Conservation (phyloP, 2,797 vertebrate species). For the Semotilus atromaculatus region DNA sequence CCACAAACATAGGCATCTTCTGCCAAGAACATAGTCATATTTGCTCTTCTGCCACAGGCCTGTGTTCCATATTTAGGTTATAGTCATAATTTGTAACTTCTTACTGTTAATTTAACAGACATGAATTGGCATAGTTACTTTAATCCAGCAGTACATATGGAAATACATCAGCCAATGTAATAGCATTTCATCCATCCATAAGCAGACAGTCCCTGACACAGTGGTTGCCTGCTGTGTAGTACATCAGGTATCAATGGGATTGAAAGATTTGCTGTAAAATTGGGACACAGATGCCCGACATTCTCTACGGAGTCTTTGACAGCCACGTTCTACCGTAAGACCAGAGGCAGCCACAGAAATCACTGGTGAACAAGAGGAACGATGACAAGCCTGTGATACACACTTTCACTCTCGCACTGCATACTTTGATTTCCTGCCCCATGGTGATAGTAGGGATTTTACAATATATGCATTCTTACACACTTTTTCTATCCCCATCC, state of each 20-base stretch:
- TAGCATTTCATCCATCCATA: constrained; percentile 19
- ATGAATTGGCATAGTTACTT: constrained; percentile 12
- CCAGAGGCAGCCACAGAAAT: constrained; percentile 72
- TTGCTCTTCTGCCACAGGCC: constrained; percentile 35
- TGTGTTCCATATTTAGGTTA: constrained; percentile 21
- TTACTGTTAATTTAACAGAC: constrained; percentile 25
- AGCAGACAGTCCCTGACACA: not conserved
- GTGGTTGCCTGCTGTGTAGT: constrained; percentile 16
- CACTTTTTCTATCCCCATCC: constrained; percentile 58
- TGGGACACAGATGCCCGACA: constrained; percentile 40
- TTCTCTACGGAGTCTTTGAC: constrained; percentile 44
- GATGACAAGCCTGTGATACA: constrained; percentile 82
- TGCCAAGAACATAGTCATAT: constrained; percentile 38
- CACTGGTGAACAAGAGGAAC: constrained; percentile 80
- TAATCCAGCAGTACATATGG: constrained; percentile 23
- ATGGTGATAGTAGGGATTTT: constrained; percentile 84
- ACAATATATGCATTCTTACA: constrained; percentile 84
- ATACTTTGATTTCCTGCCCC: constrained; percentile 86
- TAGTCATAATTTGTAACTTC: constrained; percentile 31
- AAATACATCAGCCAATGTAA: constrained; percentile 17
- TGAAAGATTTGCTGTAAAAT: constrained; percentile 51
- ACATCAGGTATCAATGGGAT: constrained; percentile 44
- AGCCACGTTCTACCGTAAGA: constrained; percentile 45
- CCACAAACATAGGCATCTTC: constrained; percentile 23
- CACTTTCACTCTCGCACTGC: constrained; percentile 77